Base-by-base conservation (phyloP, 2,113 vertebrate species). In the Corythornis cristatus region DNA sequence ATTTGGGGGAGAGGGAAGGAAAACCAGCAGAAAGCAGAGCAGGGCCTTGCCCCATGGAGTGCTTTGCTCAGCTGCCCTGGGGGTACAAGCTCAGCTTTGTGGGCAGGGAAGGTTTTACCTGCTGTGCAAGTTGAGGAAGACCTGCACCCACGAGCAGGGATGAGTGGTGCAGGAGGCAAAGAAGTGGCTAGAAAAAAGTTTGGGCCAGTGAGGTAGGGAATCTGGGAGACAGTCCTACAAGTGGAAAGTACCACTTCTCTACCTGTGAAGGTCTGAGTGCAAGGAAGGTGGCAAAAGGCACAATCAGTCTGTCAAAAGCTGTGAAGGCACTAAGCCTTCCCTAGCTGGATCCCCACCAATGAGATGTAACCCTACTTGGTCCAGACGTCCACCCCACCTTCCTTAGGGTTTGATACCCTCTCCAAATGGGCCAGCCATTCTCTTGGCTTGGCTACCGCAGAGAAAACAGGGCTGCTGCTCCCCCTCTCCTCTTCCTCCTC, bases 91-190 rank as follows among this genome's bases (percentile, higher is more conserved):
- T 85, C 58, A 26, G 83, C 79, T 85, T 79, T 8, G 11, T 56
- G 71, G 83, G 79, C 71, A 82, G 54, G 50, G 58, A 51, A 76
- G 54, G 88, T 88, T 91, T 73, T 72, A 95, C 94, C 86, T 93
- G 94, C 83, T 26, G 54, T 88, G 60, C 75, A 73, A 66, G 83
- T 76, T 3, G 11, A 42, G 42, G 75, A 70, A 26, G 67, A 57
- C 35, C 71, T 61, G 67, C 4, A 2, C 45, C 50, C 80, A 26
- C 0, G 7, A 88, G 25, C n/a, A 8, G 45, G 26, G 75, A 46
- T 56, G 79, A 89, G 62, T 0, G 0, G 53, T 0, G 1, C 19
- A 21, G 85, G 48, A 91, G 28, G 48, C 21, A 58, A 21, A 83
- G 67, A 16, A 13, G 37, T 50, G 53, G 9, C 61, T 78, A 61